These are phyloP conservation scores for Silurus aristotelis DNA, from an alignment of 2,797 vertebrate species.

Conservation along the genomic window DNA sequence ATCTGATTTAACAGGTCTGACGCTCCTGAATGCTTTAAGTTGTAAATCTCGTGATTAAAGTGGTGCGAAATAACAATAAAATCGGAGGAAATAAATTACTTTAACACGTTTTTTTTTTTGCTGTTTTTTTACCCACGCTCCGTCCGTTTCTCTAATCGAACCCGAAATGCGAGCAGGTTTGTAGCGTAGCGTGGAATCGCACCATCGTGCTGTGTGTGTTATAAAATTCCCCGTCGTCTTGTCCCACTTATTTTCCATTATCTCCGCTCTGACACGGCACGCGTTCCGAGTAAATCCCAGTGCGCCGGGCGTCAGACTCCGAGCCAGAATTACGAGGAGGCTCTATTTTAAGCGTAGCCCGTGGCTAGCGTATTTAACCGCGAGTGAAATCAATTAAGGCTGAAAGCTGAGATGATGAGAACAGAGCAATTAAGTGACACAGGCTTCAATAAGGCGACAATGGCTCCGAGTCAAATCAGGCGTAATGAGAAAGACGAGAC, in stretches of 20 bases:
- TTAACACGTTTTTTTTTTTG: not conserved
- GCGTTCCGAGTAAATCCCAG: not conserved
- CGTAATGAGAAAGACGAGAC: constrained; percentile 11
- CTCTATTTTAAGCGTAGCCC: constrained; percentile 38
- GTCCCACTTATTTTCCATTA: constrained; percentile 21
- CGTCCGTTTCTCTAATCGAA: not conserved
- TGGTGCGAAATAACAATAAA: not conserved
- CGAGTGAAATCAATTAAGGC: constrained; percentile 42
- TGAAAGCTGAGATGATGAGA: constrained; percentile 35
- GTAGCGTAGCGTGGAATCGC: not conserved
- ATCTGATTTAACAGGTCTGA: too few species aligned
- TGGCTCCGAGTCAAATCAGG: constrained; percentile 5
- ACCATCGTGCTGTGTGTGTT: not conserved
- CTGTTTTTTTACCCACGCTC: not conserved
- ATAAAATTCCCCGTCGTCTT: not conserved
- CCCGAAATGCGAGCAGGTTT: not conserved
- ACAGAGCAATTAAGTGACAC: constrained; percentile 22
- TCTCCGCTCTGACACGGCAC: constrained; percentile 11
- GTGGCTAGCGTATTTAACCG: constrained; percentile 31
- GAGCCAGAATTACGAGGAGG: not conserved
- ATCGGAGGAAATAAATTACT: not conserved
- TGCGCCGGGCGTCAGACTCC: not conserved
- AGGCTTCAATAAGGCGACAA: constrained; percentile 19
- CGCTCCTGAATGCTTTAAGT: not conserved
- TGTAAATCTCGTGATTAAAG: not conserved